Percentiles rank a stretch among this genome's conserved stretches.
phyloP scores from a whole-genome alignment of 2,888 invertebrate species.

The Nesidiocoris tenuis region DNA sequence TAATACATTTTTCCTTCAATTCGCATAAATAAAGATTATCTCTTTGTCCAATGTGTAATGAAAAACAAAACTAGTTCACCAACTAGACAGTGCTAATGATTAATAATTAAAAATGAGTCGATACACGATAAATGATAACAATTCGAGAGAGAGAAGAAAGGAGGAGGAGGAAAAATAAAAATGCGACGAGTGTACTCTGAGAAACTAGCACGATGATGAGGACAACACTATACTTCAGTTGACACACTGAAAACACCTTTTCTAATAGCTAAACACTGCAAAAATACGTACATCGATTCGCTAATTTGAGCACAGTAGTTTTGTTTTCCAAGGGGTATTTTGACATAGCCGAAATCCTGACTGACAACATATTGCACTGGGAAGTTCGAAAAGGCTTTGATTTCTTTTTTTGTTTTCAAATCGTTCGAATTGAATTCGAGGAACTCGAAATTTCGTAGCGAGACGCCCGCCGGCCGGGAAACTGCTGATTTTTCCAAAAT shows the following conservation, averaged over 20 bases:
- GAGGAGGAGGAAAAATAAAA: slow-evolving; percentile 12
- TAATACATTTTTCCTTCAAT: slow-evolving; percentile 32
- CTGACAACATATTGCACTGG: slow-evolving; percentile 38
- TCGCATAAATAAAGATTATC: slow-evolving; percentile 37
- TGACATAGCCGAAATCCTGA: slow-evolving; percentile 23
- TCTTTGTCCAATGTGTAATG: slow-evolving; percentile 26
- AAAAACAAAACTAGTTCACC: slow-evolving; percentile 27
- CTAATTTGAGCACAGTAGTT: slow-evolving; percentile 37
- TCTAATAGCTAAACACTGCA: slow-evolving; percentile 33
- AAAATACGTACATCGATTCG: slow-evolving; percentile 39
- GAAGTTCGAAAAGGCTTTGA: neutral
- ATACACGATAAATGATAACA: neutral
- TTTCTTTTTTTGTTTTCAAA: neutral
- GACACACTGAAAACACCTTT: slow-evolving; percentile 13
- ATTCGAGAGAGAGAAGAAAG: neutral
- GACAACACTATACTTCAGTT: neutral
- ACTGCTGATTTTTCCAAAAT: too few species aligned
- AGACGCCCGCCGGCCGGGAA: too few species aligned
- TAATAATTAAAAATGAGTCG: slow-evolving; percentile 10
- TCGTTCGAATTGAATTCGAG: too few species aligned
- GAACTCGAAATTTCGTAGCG: too few species aligned
- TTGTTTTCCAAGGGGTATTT: slow-evolving; percentile 9
- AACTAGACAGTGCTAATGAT: slow-evolving; percentile 36
- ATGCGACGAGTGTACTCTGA: slow-evolving; percentile 12
- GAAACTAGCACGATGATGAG: slow-evolving; percentile 25